Evolutionary conservation across 2,797 vertebrate genomes (phyloP), one percentile per base, ranked within the genome.

Genomic region (Sebastes steindachneri): DNA sequence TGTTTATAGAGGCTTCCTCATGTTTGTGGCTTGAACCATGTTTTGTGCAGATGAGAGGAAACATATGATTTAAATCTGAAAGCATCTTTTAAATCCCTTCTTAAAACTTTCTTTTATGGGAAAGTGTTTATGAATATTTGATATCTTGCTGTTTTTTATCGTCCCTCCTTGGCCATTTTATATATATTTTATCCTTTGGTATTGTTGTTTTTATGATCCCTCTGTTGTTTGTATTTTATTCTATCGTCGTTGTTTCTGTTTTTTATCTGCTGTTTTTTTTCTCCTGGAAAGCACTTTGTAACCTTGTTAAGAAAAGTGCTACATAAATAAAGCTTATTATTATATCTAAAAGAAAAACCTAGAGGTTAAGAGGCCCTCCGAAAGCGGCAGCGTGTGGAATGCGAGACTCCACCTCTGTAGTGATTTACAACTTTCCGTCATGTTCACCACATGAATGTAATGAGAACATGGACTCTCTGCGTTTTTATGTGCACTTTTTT

Each of bases 351-450:
- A 45, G 41, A 54, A 21, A 31, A 55, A 21, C 21, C 41, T 33
- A 6, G 64, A 60, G 21, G 9, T 73, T 23, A 55, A 58, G 41
- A 65, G 41, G 58, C 41, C 41, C 57, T 57, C 54, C 1, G 6
- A 79, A 70, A 69, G 74, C 29, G 5, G 57, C 54, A 45, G 76
- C 35, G 37, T 37, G 23, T 83, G 73, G 53, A 86, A 76, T 85
- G 74, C 31, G 73, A 55, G 35, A 70, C 59, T 74, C 70, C 21
- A 58, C 31, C 59, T 63, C 71, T 71, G 71, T 58, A 29, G 55
- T 82, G 69, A 89, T 90, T 88, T 89, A 85, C 57, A 79, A 35
- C 79, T 79, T 68, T 73, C 55, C 3, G 1, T 74, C 45, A 76
- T 69, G 68, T 76, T 82, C 57, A 7, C 67, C 60, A 80, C 82